These are phyloP conservation scores for Auanema freiburgensis DNA, from an alignment of 2,888 invertebrate species.

Conservation along the genomic window DNA sequence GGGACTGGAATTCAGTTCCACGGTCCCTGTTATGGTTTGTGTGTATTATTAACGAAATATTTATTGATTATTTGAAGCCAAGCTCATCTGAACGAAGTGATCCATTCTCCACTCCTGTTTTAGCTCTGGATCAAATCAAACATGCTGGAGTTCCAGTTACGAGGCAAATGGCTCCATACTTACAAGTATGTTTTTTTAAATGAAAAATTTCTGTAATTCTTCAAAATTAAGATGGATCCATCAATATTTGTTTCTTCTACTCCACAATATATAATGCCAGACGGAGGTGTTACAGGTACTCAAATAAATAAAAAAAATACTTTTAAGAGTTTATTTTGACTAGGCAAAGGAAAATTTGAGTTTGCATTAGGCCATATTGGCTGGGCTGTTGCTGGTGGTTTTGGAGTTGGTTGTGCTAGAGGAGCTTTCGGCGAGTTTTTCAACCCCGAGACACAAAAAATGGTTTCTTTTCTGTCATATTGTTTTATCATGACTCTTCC, in stretches of 20 bases:
- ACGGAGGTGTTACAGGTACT: conserved; percentile 52
- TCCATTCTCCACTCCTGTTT: conserved; percentile 43
- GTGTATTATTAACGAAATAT: not conserved
- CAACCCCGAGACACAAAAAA: conserved; percentile 55
- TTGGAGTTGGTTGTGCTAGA: conserved; percentile 54
- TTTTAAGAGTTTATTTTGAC: too few relatives aligned
- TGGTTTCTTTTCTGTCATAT: conserved; percentile 31
- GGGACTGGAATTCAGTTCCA: not conserved
- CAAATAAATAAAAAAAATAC: too few relatives aligned
- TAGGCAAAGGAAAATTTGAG: conserved; percentile 60
- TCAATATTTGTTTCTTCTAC: conserved; percentile 54
- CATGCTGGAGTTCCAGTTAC: conserved; percentile 58
- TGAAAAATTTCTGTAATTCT: not conserved
- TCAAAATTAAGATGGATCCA: conserved; percentile 54
- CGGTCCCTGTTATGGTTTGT: too few relatives aligned
- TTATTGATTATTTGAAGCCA: not conserved
- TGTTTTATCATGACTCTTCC: not conserved
- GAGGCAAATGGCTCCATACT: conserved; percentile 59
- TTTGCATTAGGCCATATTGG: conserved; percentile 62
- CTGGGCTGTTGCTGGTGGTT: conserved; percentile 56
- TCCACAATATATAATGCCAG: conserved; percentile 62
- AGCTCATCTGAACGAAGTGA: conserved; percentile 6
- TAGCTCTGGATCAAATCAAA: conserved; percentile 58
- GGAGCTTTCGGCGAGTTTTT: conserved; percentile 57
- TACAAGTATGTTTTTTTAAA: conserved; percentile 40